Evolutionary conservation across 1,140 invertebrate species (phyloP), one percentile per base, ranked within the genome.

Genomic region (Tetramorium simillimum): DNA sequence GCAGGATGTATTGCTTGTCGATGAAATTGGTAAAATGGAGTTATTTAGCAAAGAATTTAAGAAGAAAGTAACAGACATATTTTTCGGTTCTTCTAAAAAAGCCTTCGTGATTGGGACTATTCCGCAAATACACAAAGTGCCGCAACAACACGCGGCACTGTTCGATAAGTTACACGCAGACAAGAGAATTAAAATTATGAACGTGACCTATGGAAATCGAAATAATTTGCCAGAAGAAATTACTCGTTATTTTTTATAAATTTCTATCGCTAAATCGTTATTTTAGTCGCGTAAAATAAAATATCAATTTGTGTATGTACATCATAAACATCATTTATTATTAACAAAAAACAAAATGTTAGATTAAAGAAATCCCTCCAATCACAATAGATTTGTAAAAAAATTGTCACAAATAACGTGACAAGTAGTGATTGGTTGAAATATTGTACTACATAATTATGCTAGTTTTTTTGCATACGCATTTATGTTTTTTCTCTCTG

Each of bases 21-120:
- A 97, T 93, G 97, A 97, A 93, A 96, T 97, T 80, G 97, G 97
- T 21, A 97, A 97, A 94, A 97, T 97, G 97, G 97, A 97, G 93
- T 86, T 96, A 53, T 96, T 96, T 58, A 97, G 96, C 88, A 92
- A 95, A 67, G 92, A 92, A 65, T 97, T 97, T 92, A 62, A 85
- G 18, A 89, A 95, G 69, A 76, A 90, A 21, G 72, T 88, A 16
- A 92, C 96, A 0, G 89, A 93, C 33, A 89, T 94, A 51, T 80
- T 95, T 37, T 94, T 96, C 78, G 56, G 6, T 67, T 89, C 33
- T 49, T 69, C 21, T 51, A 90, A 77, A 16, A 65, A 67, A 88
- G 75, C 12, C 40, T 92, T 77, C 14, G 93, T 97, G 28, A 89
- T 97, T 24, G 96, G 96, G 10, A 97, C 96, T 4, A 96, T 97